Conservation (phyloP, 2,888 invertebrate genomes). For the Polylopha cassiicola region DNA sequence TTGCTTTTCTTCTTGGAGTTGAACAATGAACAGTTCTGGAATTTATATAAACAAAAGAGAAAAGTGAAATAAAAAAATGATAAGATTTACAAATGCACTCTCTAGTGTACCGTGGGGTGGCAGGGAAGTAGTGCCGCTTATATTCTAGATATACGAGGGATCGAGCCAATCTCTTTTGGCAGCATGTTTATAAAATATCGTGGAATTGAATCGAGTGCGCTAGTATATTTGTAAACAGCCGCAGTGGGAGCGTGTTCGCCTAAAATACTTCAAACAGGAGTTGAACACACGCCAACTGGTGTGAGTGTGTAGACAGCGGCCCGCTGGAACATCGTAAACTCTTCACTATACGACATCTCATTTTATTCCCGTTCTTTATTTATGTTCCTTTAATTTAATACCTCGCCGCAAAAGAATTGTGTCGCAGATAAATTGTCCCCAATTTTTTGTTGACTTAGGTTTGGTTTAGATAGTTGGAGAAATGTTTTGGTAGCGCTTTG, state of each 20-base stretch:
- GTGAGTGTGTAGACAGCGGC: slow-evolving; percentile 71
- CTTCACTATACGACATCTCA: slow-evolving; percentile 65
- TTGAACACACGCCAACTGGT: slow-evolving; percentile 72
- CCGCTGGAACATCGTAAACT: slow-evolving; percentile 63
- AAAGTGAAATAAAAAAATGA: too few relatives aligned
- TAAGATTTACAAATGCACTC: too few relatives aligned
- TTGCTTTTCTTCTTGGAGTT: too few relatives aligned
- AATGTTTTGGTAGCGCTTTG: too few relatives aligned
- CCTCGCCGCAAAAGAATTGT: slow-evolving; percentile 32
- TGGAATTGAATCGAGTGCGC: slow-evolving; percentile 67
- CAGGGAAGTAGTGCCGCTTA: slow-evolving; percentile 26
- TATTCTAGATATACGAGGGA: slow-evolving; percentile 31
- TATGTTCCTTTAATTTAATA: slow-evolving; percentile 58
- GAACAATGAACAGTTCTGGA: too few relatives aligned
- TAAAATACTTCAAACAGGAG: slow-evolving; percentile 73
- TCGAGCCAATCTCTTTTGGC: slow-evolving; percentile 57
- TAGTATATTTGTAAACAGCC: slow-evolving; percentile 74
- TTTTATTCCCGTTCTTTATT: slow-evolving; percentile 63
- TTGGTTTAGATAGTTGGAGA: too few relatives aligned
- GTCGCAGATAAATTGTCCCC: slow-evolving; percentile 37
- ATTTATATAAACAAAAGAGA: too few relatives aligned
- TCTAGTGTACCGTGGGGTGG: slow-evolving; percentile 32
- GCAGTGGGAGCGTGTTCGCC: slow-evolving; percentile 56
- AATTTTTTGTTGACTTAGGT: slow-evolving; percentile 30
- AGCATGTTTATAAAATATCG: slow-evolving; percentile 67